phyloP scores from a whole-genome alignment of 2,888 invertebrate genomes.

The Morpho helenor region DNA sequence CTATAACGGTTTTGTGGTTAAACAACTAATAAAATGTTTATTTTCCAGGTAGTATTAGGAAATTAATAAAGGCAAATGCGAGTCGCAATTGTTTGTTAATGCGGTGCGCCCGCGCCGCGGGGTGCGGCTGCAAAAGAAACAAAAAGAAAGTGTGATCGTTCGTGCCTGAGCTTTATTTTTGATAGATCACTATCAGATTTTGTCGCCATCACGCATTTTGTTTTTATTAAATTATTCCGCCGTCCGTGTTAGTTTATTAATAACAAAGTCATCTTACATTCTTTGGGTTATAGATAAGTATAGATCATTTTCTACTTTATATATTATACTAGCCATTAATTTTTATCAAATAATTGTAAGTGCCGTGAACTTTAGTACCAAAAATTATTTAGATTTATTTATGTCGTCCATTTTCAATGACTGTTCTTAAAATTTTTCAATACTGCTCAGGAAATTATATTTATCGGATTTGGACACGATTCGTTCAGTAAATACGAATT shows the following conservation, averaged over 20 bases:
- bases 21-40: constrained; percentile 1
- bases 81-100: constrained; percentile 66
- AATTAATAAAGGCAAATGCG: constrained; percentile 34
- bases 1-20: not conserved
- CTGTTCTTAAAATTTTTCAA: too few species aligned
- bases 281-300: too few species aligned
- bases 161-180: constrained; percentile 21
- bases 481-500: too few species aligned
- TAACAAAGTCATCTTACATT: too few species aligned
- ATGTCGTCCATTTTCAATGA: too few species aligned
- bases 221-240: not conserved
- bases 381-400: too few species aligned
- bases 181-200: constrained; percentile 13
- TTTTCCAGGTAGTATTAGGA: constrained; percentile 18
- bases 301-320: too few species aligned
- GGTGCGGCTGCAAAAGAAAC: constrained; percentile 29
- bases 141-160: constrained; percentile 26
- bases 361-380: too few species aligned
- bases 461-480: too few species aligned
- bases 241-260: not conserved
- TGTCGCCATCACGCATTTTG: not conserved
- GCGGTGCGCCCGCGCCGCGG: constrained; percentile 51
- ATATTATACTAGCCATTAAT: too few species aligned
- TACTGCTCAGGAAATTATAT: too few species aligned
- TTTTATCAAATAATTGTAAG: too few species aligned